phyloP scores from a whole-genome alignment of 2,888 invertebrate species.

The Hyles lineata region DNA sequence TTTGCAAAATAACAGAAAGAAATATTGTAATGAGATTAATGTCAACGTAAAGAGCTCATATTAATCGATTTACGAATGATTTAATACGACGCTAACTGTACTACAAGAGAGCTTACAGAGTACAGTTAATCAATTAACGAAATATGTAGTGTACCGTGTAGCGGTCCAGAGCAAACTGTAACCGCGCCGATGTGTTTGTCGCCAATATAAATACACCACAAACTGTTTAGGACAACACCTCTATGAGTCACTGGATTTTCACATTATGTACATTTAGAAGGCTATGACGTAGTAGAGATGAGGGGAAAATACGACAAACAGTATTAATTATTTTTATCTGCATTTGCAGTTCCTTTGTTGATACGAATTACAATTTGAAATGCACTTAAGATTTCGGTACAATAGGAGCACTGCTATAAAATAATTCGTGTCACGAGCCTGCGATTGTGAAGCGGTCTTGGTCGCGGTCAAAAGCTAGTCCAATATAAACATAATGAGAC shows the following conservation, averaged over 20 bases:
- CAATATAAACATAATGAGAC: conserved; percentile 23
- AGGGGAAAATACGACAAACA: neutral
- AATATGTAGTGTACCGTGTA: conserved; percentile 59
- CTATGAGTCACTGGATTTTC: neutral
- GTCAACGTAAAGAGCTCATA: conserved; percentile 52
- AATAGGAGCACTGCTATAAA: too few species aligned
- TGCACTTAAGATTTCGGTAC: too few species aligned
- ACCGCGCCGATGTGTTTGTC: conserved; percentile 40
- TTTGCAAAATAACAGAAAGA: conserved; percentile 36
- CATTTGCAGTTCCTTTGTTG: too few species aligned
- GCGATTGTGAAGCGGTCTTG: neutral
- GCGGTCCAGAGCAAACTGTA: conserved; percentile 50
- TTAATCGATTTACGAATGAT: conserved; percentile 61
- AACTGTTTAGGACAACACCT: neutral
- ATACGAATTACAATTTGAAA: too few species aligned
- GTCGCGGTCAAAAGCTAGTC: conserved; percentile 13
- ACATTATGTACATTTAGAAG: neutral
- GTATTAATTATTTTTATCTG: too few species aligned
- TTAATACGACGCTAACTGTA: conserved; percentile 58
- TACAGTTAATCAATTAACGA: conserved; percentile 69
- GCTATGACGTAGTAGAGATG: neutral
- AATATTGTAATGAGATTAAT: conserved; percentile 48
- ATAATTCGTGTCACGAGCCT: neutral
- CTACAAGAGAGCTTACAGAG: conserved; percentile 48
- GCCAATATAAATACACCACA: conserved; percentile 16